A percentile compares a stretch with the other conserved stretches of the same genome.
Evolutionary conservation across 2,888 invertebrate species (phyloP).

Genomic region (Diaperis boleti): DNA sequence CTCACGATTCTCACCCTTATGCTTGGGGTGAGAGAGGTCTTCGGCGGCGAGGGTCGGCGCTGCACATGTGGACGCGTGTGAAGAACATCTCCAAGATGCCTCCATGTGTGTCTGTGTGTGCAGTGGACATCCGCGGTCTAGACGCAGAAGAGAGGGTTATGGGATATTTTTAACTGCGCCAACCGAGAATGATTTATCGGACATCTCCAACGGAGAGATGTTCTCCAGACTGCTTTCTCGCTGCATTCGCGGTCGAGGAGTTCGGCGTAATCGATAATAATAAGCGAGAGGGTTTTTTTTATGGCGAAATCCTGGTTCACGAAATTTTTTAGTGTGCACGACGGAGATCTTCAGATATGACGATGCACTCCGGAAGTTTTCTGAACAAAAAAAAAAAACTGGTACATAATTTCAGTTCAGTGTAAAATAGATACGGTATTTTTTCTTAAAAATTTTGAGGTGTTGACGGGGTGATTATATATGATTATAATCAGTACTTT

Average conservation of each 20-base stretch:
- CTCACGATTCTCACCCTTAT: slow-evolving; percentile 44
- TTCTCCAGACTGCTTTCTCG: slow-evolving; percentile 24
- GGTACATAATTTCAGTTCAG: too few species aligned
- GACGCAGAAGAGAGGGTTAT: slow-evolving; percentile 57
- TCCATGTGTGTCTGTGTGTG: slow-evolving; percentile 53
- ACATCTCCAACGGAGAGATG: slow-evolving; percentile 41
- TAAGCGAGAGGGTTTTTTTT: too few species aligned
- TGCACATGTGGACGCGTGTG: slow-evolving; percentile 64
- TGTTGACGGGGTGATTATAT: too few species aligned
- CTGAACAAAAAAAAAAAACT: too few species aligned
- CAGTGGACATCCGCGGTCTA: slow-evolving; percentile 58
- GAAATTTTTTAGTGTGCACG: too few species aligned
- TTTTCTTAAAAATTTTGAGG: too few species aligned
- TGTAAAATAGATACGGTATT: too few species aligned
- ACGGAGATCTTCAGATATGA: too few species aligned
- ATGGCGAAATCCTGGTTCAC: too few species aligned
- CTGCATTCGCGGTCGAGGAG: too few species aligned
- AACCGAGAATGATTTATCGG: slow-evolving; percentile 53
- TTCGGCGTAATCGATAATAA: slow-evolving; percentile 20
- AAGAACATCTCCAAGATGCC: slow-evolving; percentile 62
- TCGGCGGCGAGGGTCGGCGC: slow-evolving; percentile 49
- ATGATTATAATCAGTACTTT: too few species aligned
- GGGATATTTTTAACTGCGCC: slow-evolving; percentile 59
- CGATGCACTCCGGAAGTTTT: too few species aligned
- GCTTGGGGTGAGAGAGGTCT: slow-evolving; percentile 37